These are phyloP conservation scores for Cyclura pinguis DNA, from an alignment of 2,797 vertebrate species.

Conservation along the genomic window DNA sequence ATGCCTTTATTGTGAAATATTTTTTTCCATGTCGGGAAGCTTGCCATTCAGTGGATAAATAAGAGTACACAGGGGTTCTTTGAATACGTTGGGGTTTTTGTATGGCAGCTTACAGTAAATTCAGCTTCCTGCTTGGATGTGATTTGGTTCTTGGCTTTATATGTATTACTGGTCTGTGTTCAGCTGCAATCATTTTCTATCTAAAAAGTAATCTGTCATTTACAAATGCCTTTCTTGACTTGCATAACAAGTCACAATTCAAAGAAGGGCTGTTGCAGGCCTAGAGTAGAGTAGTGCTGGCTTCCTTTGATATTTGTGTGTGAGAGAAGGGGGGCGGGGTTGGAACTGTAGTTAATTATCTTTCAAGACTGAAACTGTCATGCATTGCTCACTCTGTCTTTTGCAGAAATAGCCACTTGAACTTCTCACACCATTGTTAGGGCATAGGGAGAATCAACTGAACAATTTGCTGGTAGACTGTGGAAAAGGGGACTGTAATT, in stretches of 20 bases:
- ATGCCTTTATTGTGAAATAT: conserved; percentile 54
- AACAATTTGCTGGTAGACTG: conserved; percentile 8
- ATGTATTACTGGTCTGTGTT: conserved; percentile 72
- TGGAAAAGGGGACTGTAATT: too few relatives aligned
- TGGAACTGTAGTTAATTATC: conserved; percentile 59
- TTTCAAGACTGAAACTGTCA: conserved; percentile 52
- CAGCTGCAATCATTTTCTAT: conserved; percentile 73
- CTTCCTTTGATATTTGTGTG: conserved; percentile 44
- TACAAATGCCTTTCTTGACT: conserved; percentile 73
- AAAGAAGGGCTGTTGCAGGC: conserved; percentile 59
- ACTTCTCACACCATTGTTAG: conserved; percentile 43
- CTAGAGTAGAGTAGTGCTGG: conserved; percentile 20
- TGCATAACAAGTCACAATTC: conserved; percentile 72
- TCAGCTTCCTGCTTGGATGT: conserved; percentile 69
- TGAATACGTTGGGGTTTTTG: conserved; percentile 59
- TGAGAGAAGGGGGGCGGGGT: not conserved
- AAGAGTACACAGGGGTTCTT: conserved; percentile 62
- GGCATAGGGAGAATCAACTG: conserved; percentile 4
- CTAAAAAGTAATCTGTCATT: conserved; percentile 78
- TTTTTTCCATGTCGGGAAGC: conserved; percentile 66
- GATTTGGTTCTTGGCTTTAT: conserved; percentile 77
- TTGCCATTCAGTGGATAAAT: conserved; percentile 67
- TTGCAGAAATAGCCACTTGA: not conserved
- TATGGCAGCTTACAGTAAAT: conserved; percentile 73
- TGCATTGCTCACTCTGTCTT: conserved; percentile 37